Evolutionary conservation across 92 coral and sea anemone genomes (phyloP), one percentile per base, ranked within the genome.

Genomic region (Bergia sp.): DNA sequence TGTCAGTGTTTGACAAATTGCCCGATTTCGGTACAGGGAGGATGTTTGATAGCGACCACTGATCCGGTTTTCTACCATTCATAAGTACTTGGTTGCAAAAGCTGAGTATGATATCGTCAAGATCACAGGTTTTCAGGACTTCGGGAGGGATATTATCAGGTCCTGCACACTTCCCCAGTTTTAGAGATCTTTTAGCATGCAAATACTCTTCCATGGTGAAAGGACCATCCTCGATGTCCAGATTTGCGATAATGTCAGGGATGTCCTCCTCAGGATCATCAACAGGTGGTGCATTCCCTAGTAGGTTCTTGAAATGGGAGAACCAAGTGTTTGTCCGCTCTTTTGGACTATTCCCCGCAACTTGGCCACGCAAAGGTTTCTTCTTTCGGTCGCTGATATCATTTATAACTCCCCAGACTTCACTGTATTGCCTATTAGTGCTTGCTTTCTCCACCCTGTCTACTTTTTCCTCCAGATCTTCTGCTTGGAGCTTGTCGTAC

Each of bases 21-120:
- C 92, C 92, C 57, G 83, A 74, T 77, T 90, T 90, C 36, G 86
- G 92, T 37, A 90, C 76, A 5, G 91, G 91, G 37, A 85, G 57
- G 4, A 91, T 47, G 38, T 83, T 61, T 57, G 77, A 66, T 1
- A 53, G 11, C 8, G 89, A 84, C 93, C 93, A 88, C 85, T 82
- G 85, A 77, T 88, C 78, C 21, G 93, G 91, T 82, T 74, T 91
- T n/a, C 77, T 88, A 7, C 80, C 37, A 47, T 76, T 85, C 55
- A 76, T 85, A 57, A 85, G 86, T 23, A 81, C 80, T 72, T 88
- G 80, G 42, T 91, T 88, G 58, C 89, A 82, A 79, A 91, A 91
- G 42, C 37, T 41, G 4, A 83, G 82, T 67, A 89, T 41, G 12
- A 67, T 88, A n/a, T 88, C 77, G 37, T 86, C 81, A 10, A 88